Percentiles rank a stretch among this genome's conserved stretches.
phyloP scores from a whole-genome alignment of 2,888 invertebrate species.

The Dynastes hyllus region DNA sequence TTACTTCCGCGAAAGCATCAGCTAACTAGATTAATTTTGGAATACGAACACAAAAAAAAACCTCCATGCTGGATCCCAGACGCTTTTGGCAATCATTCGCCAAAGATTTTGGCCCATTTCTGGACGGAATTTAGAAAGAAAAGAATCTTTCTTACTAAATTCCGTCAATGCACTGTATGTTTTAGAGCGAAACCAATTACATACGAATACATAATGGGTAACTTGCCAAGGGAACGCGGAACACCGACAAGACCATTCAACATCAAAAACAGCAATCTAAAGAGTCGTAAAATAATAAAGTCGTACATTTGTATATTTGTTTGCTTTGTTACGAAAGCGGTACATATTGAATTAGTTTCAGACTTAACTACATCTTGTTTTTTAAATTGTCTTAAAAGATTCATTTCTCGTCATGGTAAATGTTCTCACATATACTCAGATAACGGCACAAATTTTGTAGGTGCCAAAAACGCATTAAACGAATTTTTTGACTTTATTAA shows the following conservation, averaged over 20 bases:
- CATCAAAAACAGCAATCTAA: background rate
- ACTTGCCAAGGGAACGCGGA: background rate
- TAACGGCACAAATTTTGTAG: too few relatives aligned
- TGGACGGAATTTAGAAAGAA: background rate
- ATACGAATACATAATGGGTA: background rate
- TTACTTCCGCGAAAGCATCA: background rate
- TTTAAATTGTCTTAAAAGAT: conserved; percentile 9
- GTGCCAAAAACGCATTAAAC: too few relatives aligned
- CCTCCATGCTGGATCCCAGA: background rate
- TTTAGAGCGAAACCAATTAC: background rate
- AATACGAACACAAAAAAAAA: background rate
- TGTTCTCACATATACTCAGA: background rate
- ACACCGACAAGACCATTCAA: background rate
- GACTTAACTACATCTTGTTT: background rate
- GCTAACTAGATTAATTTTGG: background rate
- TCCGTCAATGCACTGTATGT: background rate
- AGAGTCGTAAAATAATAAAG: background rate
- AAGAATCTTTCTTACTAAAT: too few relatives aligned
- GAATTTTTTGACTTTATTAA: background rate
- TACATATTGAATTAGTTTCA: conserved; percentile 11
- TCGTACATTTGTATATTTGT: background rate
- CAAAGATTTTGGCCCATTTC: background rate
- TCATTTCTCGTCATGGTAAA: background rate
- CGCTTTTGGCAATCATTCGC: background rate
- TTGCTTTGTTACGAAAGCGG: background rate